Evolutionary conservation across 2,888 invertebrate species (phyloP).

Genomic region (Thereva unica): DNA sequence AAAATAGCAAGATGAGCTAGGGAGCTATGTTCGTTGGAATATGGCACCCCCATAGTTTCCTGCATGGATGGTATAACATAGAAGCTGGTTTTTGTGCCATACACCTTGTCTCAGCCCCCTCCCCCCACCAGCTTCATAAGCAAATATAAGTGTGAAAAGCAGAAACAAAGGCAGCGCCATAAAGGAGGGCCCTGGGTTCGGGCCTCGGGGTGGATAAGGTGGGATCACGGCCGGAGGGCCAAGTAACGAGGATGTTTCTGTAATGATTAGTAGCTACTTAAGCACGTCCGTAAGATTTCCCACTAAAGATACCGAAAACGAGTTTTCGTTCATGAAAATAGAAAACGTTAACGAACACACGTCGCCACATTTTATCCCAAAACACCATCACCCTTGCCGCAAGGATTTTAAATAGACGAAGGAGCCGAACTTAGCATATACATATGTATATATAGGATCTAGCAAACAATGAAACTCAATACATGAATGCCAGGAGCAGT

Average conservation of each 20-base stretch:
- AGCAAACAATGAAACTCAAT: too few species aligned
- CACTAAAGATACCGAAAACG: constrained; percentile 24
- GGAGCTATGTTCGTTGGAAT: neutral
- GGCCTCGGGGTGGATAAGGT: too few species aligned
- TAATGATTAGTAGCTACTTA: constrained; percentile 33
- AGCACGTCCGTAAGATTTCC: constrained; percentile 26
- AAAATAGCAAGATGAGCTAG: neutral
- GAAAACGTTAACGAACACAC: constrained; percentile 1
- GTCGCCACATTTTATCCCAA: neutral
- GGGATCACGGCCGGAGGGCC: too few species aligned
- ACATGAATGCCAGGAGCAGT: constrained; percentile 4
- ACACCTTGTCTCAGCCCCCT: neutral
- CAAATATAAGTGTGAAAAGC: constrained; percentile 8
- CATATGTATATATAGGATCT: too few species aligned
- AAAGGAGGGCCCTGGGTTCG: too few species aligned
- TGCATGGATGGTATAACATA: neutral
- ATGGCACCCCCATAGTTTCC: neutral
- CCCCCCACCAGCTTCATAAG: too few species aligned
- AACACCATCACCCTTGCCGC: too few species aligned
- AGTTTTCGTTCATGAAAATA: constrained; percentile 22
- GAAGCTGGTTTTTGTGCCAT: neutral
- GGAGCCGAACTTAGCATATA: too few species aligned
- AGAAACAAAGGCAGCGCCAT: constrained; percentile 19
- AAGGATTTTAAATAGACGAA: too few species aligned
- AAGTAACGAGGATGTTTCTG: neutral